Conservation (phyloP, 2,113 vertebrate species). For the Crypturellus undulatus region DNA sequence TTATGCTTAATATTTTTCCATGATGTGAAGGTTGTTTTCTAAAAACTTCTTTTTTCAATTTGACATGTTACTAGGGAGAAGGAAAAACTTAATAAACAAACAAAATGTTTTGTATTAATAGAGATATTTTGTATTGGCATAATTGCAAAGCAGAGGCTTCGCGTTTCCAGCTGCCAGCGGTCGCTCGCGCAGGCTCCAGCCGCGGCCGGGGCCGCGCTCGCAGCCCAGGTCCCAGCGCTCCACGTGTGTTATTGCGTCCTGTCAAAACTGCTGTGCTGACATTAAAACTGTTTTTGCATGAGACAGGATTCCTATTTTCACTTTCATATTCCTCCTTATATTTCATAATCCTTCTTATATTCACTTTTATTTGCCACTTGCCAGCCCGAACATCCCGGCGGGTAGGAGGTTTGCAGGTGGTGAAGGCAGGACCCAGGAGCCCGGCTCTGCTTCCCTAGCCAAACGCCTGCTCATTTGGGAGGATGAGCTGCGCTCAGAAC, state of each 20-base stretch:
- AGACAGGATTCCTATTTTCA: conserved; percentile 43
- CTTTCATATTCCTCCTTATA: neutral
- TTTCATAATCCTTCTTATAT: too few species aligned
- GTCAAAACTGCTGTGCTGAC: neutral
- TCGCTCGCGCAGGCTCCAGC: neutral
- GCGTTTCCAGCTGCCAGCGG: neutral
- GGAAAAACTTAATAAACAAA: neutral
- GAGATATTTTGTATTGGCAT: conserved; percentile 65
- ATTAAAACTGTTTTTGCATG: conserved; percentile 54
- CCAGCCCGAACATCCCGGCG: neutral
- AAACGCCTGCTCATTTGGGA: neutral
- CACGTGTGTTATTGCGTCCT: neutral
- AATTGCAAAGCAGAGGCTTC: neutral
- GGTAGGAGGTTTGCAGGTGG: neutral
- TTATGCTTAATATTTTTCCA: conserved; percentile 21
- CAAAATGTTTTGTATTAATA: conserved; percentile 32
- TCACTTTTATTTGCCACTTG: neutral
- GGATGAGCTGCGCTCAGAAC: neutral
- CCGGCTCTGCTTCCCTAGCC: neutral
- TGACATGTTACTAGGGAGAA: neutral
- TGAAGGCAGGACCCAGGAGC: fast-evolving
- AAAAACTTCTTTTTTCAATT: neutral
- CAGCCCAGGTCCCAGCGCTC: too few species aligned
- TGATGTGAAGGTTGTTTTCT: conserved; percentile 42
- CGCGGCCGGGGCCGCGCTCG: too few species aligned